Percentiles rank a stretch among this genome's conserved stretches.
phyloP scores from a whole-genome alignment of 2,888 invertebrate genomes.

The Lochmaea capreae region DNA sequence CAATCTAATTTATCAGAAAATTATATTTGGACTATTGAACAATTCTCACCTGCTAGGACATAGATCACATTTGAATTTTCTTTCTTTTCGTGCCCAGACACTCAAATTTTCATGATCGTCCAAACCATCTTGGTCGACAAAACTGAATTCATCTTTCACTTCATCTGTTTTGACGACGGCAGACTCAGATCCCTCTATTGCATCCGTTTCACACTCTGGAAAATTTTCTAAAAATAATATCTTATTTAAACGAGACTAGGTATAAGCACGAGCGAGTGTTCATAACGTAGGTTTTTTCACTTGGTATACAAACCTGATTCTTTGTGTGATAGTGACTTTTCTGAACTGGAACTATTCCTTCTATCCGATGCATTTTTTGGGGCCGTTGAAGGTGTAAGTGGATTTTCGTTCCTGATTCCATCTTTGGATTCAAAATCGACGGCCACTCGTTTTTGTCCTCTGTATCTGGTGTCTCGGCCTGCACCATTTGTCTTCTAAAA shows the following conservation, averaged over 20 bases:
- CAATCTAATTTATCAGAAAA: no score
- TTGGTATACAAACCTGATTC: slow-evolving; percentile 27
- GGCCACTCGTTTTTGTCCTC: slow-evolving; percentile 65
- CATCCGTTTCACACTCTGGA: slow-evolving; percentile 11
- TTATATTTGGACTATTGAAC: no score
- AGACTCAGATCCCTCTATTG: slow-evolving; percentile 11
- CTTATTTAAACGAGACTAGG: no score
- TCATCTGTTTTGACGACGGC: slow-evolving; percentile 19
- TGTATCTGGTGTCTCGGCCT: slow-evolving; percentile 64
- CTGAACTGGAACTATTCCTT: slow-evolving; percentile 35
- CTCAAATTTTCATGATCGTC: slow-evolving; percentile 42
- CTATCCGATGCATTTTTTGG: slow-evolving; percentile 24
- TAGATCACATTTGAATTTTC: slow-evolving; percentile 59
- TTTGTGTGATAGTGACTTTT: slow-evolving; percentile 23
- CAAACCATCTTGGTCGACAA: slow-evolving; percentile 33
- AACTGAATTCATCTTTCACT: slow-evolving; percentile 25
- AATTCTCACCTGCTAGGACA: slow-evolving; percentile 58
- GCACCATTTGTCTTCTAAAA: slow-evolving; percentile 54
- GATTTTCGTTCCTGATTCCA: background rate
- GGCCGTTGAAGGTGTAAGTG: slow-evolving; percentile 14
- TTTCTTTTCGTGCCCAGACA: slow-evolving; percentile 57
- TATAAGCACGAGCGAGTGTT: no score
- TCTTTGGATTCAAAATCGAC: slow-evolving; percentile 58
- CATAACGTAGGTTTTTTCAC: background rate
- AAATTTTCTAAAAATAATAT: slow-evolving; percentile 33